A percentile compares a stretch with the other conserved stretches of the same genome.
These are phyloP conservation scores for Alligator mississippiensis DNA, from an alignment of 2,113 vertebrate genomes.

Conservation along the genomic window DNA sequence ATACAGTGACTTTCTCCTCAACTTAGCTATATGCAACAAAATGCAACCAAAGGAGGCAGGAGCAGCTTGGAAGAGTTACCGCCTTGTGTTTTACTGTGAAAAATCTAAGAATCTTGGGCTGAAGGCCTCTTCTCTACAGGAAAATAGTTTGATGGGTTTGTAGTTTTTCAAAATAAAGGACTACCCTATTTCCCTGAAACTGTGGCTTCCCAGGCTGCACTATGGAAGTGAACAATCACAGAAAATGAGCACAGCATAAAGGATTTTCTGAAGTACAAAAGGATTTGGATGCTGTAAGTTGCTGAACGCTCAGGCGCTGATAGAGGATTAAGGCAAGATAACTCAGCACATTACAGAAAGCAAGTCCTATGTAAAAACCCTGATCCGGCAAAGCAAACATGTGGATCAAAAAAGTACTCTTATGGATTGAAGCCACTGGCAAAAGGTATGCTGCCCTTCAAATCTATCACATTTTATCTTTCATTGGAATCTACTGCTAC, in stretches of 20 bases:
- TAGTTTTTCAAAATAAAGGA: neutral
- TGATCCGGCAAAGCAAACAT: neutral
- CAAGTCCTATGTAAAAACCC: neutral
- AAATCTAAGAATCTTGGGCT: neutral
- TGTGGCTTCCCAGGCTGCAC: neutral
- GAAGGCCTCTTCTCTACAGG: neutral
- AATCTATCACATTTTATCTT: neutral
- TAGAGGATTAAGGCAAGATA: neutral
- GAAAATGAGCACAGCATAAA: neutral
- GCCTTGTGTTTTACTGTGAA: neutral
- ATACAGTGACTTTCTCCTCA: too few species aligned
- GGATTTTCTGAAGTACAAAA: too few species aligned
- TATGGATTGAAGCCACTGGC: neutral
- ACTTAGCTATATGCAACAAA: too few species aligned
- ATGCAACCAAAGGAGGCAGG: neutral
- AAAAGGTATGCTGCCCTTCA: neutral
- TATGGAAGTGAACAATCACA: neutral
- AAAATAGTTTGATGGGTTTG: neutral
- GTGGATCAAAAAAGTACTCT: too few species aligned
- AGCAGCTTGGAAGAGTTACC: neutral
- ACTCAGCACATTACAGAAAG: neutral
- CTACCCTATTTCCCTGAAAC: neutral
- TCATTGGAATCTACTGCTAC: neutral
- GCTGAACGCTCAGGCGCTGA: neutral
- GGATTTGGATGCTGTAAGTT: neutral